phyloP scores from a whole-genome alignment of 1,140 invertebrate species.

The Leptinotarsa undecemlineata region DNA sequence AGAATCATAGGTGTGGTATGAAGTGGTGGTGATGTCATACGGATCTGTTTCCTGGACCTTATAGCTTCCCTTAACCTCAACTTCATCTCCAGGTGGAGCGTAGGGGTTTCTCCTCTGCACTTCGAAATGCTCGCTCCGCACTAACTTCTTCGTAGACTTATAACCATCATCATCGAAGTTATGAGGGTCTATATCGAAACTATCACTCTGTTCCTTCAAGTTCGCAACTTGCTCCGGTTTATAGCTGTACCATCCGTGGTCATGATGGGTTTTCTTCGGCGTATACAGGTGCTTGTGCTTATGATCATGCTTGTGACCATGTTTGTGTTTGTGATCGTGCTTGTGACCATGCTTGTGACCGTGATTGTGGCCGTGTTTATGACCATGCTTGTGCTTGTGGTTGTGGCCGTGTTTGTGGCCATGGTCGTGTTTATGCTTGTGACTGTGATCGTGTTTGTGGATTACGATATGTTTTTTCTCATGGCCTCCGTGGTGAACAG shows the following conservation, averaged over 20 bases:
- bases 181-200: neutral
- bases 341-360: conserved; percentile 25
- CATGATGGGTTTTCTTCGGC: conserved; percentile 26
- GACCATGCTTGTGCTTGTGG: conserved; percentile 30
- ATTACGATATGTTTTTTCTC: conserved; percentile 33
- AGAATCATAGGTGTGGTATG: conserved; percentile 17
- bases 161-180: conserved; percentile 28
- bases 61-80: conserved; percentile 31
- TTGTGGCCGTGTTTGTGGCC: conserved; percentile 21
- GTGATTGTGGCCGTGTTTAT: conserved; percentile 13
- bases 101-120: conserved; percentile 20
- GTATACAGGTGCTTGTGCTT: conserved; percentile 30
- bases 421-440: conserved; percentile 11
- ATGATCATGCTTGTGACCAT: conserved; percentile 30
- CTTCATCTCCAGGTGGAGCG: conserved; percentile 20
- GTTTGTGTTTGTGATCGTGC: conserved; percentile 31
- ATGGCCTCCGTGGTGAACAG: conserved; percentile 16
- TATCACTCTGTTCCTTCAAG: neutral
- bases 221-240: neutral
- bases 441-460: conserved; percentile 33
- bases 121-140: conserved; percentile 30
- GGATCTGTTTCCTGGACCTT: conserved; percentile 34
- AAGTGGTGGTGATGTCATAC: conserved; percentile 3
- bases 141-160: conserved; percentile 22
- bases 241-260: conserved; percentile 28